Percentiles rank a stretch among this genome's conserved stretches.
phyloP scores from a whole-genome alignment of 2,797 vertebrate genomes.

The Lacerta agilis region DNA sequence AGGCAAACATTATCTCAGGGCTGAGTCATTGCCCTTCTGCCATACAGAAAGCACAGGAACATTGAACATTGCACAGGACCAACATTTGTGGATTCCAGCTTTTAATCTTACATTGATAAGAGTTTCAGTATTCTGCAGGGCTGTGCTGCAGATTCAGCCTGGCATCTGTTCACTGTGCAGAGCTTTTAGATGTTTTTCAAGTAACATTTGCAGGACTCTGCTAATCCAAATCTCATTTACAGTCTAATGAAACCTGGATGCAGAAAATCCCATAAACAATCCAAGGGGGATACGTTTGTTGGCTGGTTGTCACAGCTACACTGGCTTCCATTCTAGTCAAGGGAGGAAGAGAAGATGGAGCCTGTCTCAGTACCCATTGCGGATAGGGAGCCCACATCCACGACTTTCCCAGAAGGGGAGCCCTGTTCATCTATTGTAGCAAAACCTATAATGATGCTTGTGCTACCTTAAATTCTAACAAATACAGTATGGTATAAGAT shows the following conservation, averaged over 20 bases:
- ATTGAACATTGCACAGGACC: neutral
- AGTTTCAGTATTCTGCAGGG: slow-evolving; percentile 25
- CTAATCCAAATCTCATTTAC: slow-evolving; percentile 67
- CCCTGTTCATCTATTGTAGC: neutral
- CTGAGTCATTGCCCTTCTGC: neutral
- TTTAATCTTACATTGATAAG: neutral
- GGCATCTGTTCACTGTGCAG: slow-evolving; percentile 44
- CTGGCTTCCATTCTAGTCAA: neutral
- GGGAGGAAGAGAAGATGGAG: neutral
- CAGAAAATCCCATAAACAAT: slow-evolving; percentile 47
- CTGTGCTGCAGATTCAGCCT: slow-evolving; percentile 53
- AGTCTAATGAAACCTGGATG: slow-evolving; percentile 64
- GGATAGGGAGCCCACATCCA: neutral
- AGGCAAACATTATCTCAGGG: neutral
- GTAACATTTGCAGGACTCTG: slow-evolving; percentile 64
- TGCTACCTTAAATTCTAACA: no score
- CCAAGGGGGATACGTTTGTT: neutral
- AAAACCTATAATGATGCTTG: no score
- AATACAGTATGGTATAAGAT: no score
- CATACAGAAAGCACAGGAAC: neutral
- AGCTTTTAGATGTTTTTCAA: neutral
- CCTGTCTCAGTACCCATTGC: neutral
- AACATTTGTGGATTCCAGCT: neutral
- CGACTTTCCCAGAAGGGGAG: neutral
- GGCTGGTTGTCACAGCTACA: slow-evolving; percentile 54